A percentile compares a stretch with the other conserved stretches of the same genome.
phyloP scores from a whole-genome alignment of 2,888 invertebrate genomes.

The Leucania comma region DNA sequence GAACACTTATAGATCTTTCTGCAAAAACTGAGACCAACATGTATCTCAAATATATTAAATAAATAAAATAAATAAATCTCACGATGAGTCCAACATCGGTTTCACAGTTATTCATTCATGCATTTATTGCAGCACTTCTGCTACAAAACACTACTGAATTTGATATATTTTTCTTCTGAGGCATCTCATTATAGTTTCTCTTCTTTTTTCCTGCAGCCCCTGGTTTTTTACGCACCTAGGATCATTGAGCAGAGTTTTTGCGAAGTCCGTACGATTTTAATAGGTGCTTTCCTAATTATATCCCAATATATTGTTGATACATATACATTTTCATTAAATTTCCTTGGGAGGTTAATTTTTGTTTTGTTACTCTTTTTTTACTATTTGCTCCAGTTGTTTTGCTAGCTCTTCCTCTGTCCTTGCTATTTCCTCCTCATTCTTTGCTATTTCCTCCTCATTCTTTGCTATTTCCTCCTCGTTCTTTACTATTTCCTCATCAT shows the following conservation, averaged over 20 bases:
- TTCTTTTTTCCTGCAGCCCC: not conserved
- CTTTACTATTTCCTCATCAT: not conserved
- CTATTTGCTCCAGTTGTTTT: not conserved
- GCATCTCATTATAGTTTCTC: not conserved
- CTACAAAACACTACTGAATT: not conserved
- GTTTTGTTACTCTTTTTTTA: not conserved
- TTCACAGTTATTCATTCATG: not conserved
- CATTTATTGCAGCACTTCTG: not conserved
- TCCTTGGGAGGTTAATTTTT: not conserved
- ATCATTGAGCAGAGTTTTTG: not conserved
- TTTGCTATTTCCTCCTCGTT: not conserved
- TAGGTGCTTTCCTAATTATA: not conserved
- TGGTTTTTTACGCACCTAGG: not conserved
- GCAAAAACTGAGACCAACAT: too few species aligned
- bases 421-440: not conserved
- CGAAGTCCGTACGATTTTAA: conserved; percentile 1
- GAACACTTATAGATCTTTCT: not conserved
- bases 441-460: not conserved
- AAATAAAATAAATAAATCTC: too few species aligned
- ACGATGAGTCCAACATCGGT: not conserved
- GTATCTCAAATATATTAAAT: too few species aligned
- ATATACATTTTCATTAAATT: not conserved
- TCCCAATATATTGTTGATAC: not conserved
- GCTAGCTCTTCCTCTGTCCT: too few species aligned
- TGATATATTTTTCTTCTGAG: not conserved